Conservation (phyloP, 2,797 vertebrate genomes). For the Brachymystax lenok region DNA sequence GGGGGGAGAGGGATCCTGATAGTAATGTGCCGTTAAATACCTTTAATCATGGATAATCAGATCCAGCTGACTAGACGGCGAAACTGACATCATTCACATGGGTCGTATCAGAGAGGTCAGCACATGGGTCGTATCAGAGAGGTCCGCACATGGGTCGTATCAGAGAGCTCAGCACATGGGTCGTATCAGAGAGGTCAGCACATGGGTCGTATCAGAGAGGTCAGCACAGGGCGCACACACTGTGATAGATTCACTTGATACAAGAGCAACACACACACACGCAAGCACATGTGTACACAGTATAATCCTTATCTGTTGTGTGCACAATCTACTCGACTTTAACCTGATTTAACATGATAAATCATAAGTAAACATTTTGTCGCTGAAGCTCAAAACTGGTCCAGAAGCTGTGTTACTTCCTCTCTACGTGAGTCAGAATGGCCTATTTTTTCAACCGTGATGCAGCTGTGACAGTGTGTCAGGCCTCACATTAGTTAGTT, state of each 20-base stretch:
- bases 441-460: conserved; percentile 1
- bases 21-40: conserved; percentile 26
- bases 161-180: background rate
- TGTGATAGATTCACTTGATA: conserved; percentile 2
- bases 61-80: conserved; percentile 12
- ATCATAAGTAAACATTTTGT: background rate
- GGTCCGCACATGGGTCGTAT: background rate
- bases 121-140: background rate
- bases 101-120: conserved; percentile 1
- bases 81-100: conserved; percentile 16
- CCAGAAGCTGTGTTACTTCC: background rate
- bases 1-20: background rate
- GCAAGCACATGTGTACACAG: background rate
- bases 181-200: background rate
- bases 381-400: background rate
- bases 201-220: conserved; percentile 7
- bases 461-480: conserved; percentile 1
- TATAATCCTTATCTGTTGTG: background rate
- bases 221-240: conserved; percentile 10
- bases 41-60: conserved; percentile 19
- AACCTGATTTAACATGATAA: conserved; percentile 4
- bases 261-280: background rate
- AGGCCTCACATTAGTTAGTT: no score
- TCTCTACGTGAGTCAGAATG: background rate
- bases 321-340: background rate